These are phyloP conservation scores for Datnioides undecimradiatus DNA, from an alignment of 2,113 vertebrate species.

Conservation along the genomic window DNA sequence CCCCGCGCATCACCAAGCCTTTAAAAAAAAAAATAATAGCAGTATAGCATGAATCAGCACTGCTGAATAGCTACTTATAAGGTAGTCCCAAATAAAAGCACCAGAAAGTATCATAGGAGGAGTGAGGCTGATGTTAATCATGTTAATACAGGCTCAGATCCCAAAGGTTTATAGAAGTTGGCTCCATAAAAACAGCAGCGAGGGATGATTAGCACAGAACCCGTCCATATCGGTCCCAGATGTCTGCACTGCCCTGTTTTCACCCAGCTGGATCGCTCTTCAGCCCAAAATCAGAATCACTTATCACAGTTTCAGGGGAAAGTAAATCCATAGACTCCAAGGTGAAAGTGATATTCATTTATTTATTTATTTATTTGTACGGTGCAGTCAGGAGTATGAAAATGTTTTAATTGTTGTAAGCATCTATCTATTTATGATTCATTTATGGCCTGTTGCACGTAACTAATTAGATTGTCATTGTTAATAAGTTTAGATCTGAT, in stretches of 20 bases:
- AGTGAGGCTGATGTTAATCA: constrained; percentile 7
- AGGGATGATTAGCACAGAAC: constrained; percentile 38
- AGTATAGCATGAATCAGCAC: background rate
- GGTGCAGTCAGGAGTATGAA: background rate
- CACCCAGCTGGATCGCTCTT: constrained; percentile 10
- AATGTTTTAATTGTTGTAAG: background rate
- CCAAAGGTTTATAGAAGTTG: constrained; percentile 22
- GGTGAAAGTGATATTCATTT: background rate
- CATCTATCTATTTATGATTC: background rate
- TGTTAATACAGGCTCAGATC: constrained; percentile 30
- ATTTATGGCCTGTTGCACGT: background rate
- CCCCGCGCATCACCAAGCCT: background rate
- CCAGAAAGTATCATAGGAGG: background rate
- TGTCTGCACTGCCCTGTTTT: constrained; percentile 26
- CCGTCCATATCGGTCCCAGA: constrained; percentile 20
- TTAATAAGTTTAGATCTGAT: background rate
- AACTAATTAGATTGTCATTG: background rate
- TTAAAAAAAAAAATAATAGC: background rate
- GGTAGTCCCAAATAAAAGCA: background rate
- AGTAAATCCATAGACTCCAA: background rate
- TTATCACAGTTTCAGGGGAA: constrained; percentile 17
- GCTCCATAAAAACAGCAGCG: constrained; percentile 40
- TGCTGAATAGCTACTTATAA: background rate
- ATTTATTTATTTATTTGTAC: background rate
- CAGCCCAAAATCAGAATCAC: constrained; percentile 4